These are phyloP conservation scores for Dipodomys stephensi DNA, from an alignment of 2,113 vertebrate genomes.

Conservation along the genomic window DNA sequence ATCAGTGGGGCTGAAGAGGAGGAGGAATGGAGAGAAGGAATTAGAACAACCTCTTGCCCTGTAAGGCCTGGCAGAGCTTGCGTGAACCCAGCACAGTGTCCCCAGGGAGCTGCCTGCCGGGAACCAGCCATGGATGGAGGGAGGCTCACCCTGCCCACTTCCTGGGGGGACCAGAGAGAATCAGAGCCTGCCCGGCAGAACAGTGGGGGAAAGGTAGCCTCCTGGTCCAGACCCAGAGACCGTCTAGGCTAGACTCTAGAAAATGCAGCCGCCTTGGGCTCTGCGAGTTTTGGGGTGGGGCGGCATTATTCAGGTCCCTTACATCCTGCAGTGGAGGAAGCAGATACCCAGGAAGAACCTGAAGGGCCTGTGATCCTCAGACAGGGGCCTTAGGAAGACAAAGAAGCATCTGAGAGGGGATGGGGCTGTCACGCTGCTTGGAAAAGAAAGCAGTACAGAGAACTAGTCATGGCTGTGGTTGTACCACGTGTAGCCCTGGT, in stretches of 20 bases:
- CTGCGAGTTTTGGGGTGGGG: background rate
- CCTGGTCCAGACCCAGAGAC: background rate
- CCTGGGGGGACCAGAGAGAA: background rate
- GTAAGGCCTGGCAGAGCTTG: background rate
- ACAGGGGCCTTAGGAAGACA: background rate
- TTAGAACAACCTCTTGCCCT: background rate
- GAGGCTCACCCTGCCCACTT: background rate
- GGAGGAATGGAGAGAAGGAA: background rate
- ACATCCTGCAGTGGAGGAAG: background rate
- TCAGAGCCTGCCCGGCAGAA: background rate
- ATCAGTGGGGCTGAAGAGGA: background rate
- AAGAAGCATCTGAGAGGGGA: background rate
- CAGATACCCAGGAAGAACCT: background rate
- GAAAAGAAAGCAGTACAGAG: background rate
- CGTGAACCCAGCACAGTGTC: background rate
- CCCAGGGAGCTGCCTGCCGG: background rate
- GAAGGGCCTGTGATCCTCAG: background rate
- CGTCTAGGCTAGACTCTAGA: background rate
- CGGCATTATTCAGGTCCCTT: too few relatives aligned
- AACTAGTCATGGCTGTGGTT: background rate
- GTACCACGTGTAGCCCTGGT: too few relatives aligned
- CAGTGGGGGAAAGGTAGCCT: background rate
- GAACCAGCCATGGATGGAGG: background rate
- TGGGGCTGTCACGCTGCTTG: background rate
- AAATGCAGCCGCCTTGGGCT: background rate